These are phyloP conservation scores for Morphnarchus princeps DNA, from an alignment of 2,113 vertebrate genomes.

Conservation along the genomic window DNA sequence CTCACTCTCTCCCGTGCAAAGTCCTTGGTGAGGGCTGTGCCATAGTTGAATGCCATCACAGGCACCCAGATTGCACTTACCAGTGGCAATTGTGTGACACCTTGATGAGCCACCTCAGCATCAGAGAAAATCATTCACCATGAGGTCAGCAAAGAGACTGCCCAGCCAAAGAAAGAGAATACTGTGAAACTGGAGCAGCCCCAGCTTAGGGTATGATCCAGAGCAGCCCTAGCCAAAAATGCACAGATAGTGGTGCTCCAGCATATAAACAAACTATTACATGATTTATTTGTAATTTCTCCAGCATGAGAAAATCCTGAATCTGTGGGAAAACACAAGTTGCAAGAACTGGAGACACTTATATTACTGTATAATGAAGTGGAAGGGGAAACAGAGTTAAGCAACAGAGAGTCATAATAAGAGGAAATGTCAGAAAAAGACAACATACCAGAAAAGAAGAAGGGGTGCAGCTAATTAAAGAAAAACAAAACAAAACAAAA, in stretches of 20 bases:
- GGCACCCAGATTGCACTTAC: fast-evolving
- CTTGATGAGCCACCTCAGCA: not conserved
- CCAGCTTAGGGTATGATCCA: not conserved
- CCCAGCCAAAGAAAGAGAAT: not conserved
- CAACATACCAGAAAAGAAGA: not conserved
- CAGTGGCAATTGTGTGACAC: not conserved
- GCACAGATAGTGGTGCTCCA: not conserved
- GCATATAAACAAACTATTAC: not conserved
- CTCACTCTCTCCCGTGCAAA: not conserved
- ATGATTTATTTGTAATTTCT: not conserved
- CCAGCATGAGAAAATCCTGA: not conserved
- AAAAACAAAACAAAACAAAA: not conserved
- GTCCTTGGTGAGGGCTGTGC: not conserved
- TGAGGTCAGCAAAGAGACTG: not conserved
- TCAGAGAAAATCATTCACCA: not conserved
- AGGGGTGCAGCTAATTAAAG: not conserved
- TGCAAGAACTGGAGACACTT: not conserved
- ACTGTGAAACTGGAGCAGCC: not conserved
- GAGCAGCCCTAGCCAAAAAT: not conserved
- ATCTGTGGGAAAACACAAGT: not conserved
- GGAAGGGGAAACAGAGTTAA: not conserved
- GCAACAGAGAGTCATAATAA: not conserved
- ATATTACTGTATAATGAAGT: not conserved
- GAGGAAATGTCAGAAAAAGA: not conserved
- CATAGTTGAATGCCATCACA: not conserved